Base-by-base conservation (phyloP, 2,797 vertebrate species). In the Macroramphosus scolopax region DNA sequence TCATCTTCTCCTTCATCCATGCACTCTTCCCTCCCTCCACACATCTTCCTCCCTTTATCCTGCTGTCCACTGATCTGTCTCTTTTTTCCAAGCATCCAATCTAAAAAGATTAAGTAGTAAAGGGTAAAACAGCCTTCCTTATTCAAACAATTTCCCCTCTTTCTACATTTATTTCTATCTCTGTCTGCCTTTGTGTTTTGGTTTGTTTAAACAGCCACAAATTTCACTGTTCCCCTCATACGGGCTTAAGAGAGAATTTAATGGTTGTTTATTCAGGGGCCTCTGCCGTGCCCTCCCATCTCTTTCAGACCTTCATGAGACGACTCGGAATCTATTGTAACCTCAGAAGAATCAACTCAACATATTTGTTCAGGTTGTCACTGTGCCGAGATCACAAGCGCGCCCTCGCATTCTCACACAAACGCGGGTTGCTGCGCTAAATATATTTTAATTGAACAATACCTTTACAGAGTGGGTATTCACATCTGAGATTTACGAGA, bases 181-280 rank as follows among this genome's bases (percentile, higher is more conserved):
- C 34, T 48, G 40, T 66, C 28, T 59, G 16, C 34, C 31, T 58
- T 68, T 49, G 43, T 68, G 66, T 67, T 74, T 60, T 60, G 53
- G 59, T 74, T 63, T 60, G 41, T 73, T 66, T 66, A 47, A 66
- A 73, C 5, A 11, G 72, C 44, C 15, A 6, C 9, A 14, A 65
- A 47, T 68, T 59, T 67, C 36, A 61, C 55, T 45, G 52, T 32
- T 68, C 55, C 48, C 51, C 61, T 78, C 63, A 64, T 51, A 40
- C 56, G 63, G 57, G 68, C 64, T 2, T 48, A 49, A 35, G 74
- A 73, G 69, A 68, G 84, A 88, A 81, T 85, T 89, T 89, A 89
- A 90, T 80, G 82, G 86, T 85, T 91, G 89, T 92, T 91, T 89
- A 91, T 88, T 90, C 91, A 87, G 89, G 86, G 87, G 80, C 82